A percentile compares a stretch with the other conserved stretches of the same genome.
Evolutionary conservation across 2,113 vertebrate species (phyloP).

Genomic region (Lophura nycthemera): DNA sequence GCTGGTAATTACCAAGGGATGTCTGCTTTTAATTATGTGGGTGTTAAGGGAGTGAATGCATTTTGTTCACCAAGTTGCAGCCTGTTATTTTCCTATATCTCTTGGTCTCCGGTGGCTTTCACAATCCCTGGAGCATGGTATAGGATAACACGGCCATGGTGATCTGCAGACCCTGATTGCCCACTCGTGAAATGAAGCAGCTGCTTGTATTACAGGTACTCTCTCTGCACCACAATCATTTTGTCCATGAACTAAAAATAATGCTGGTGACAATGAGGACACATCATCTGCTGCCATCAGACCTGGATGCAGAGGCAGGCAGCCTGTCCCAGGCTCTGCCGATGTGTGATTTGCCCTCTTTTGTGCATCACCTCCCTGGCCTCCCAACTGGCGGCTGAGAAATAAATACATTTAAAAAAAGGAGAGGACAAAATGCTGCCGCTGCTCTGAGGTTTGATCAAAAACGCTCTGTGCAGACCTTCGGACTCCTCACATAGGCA

Average conservation of each 20-base stretch:
- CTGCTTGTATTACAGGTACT: background rate
- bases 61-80: slow-evolving; percentile 32
- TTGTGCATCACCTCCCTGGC: background rate
- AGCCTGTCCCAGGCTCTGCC: background rate
- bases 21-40: slow-evolving; percentile 11
- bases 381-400: slow-evolving; percentile 9
- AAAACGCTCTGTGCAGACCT: background rate
- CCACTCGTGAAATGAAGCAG: background rate
- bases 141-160: background rate
- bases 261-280: background rate
- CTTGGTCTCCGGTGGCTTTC: background rate
- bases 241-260: slow-evolving; percentile 15
- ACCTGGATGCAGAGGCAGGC: background rate
- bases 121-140: background rate
- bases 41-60: slow-evolving; percentile 12
- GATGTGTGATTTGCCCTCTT: background rate
- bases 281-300: background rate
- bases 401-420: slow-evolving; percentile 30
- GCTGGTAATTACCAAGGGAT: background rate
- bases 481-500: background rate
- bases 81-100: background rate
- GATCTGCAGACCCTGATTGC: rapidly evolving
- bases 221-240: background rate
- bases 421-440: slow-evolving; percentile 10
- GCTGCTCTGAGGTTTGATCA: background rate